Conservation (phyloP, 2,113 vertebrate species). For the Sphyrna mokarran region DNA sequence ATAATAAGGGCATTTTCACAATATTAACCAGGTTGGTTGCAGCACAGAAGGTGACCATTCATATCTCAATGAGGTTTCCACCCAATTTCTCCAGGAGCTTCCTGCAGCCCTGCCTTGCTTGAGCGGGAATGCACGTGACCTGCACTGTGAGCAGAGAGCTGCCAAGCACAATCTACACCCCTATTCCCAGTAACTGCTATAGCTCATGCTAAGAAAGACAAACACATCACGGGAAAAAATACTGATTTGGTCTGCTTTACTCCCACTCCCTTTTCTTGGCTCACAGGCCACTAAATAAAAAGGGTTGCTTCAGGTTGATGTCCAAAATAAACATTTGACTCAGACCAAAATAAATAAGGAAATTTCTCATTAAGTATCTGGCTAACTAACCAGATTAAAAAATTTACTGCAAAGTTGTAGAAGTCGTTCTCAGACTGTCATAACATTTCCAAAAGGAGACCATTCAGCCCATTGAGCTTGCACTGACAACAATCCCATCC, state of each 20-base stretch:
- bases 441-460: too few relatives aligned
- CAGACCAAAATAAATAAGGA: background rate
- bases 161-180: background rate
- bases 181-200: background rate
- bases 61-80: background rate
- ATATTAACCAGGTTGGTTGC: background rate
- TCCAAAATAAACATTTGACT: background rate
- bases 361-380: background rate
- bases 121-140: background rate
- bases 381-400: background rate
- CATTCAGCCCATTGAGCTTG: too few relatives aligned
- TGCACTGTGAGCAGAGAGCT: background rate
- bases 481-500: too few relatives aligned
- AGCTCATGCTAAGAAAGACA: background rate
- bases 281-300: background rate
- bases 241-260: background rate
- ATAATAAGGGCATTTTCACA: background rate
- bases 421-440: background rate
- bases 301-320: background rate
- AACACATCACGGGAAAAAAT: background rate
- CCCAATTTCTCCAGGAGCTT: background rate
- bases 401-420: background rate
- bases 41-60: background rate
- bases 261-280: background rate
- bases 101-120: background rate